Base-by-base conservation (phyloP, 1,140 invertebrate species). In the Calosoma granatense region DNA sequence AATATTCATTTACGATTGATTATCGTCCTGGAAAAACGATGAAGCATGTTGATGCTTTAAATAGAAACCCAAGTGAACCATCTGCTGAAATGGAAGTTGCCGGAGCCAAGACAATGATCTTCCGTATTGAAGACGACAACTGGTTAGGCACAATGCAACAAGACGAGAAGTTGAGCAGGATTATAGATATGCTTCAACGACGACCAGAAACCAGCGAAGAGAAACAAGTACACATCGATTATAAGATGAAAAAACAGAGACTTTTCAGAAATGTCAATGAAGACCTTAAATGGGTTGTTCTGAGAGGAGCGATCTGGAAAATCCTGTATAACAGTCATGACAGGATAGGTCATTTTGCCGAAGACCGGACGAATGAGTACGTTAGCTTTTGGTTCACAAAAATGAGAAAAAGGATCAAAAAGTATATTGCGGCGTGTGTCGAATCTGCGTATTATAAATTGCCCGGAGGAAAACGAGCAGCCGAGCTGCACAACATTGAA, bases 31-130 rank as follows among this genome's bases (percentile, higher is more conserved):
- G 65, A 2, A 56, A 55, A 20, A 54, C 58, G 15, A 64, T 64
- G 61, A 39, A 19, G n/a, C 65, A 67, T 59, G 63, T 63, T 2
- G 66, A 67, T 56, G 64, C 63, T 2, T 56, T 67, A 17, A 64
- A 60, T 56, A 19, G 64, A 43, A 64, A 68, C 62, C 14, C 56
- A 22, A 47, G 3, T 47, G 41, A 47, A 12, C 41, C 41, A 12
- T 4, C 15, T 11, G 17, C 41, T 4, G 41, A 6, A 47, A 47
- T 17, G 3, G 15, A 6, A 6, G 17, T 6, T 17, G 41, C 26
- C n/a, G n/a, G 26, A 9, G 26, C 26, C 26, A 36, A n/a, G 26
- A n/a, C n/a, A n/a, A 36, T 36, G 26, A 36, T n/a, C n/a, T 9
- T 36, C n/a, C n/a, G 26, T 9, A 47, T 47, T 17, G 15, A 6